Evolutionary conservation across 2,797 vertebrate species (phyloP).

Genomic region (Pagetopsis macropterus): DNA sequence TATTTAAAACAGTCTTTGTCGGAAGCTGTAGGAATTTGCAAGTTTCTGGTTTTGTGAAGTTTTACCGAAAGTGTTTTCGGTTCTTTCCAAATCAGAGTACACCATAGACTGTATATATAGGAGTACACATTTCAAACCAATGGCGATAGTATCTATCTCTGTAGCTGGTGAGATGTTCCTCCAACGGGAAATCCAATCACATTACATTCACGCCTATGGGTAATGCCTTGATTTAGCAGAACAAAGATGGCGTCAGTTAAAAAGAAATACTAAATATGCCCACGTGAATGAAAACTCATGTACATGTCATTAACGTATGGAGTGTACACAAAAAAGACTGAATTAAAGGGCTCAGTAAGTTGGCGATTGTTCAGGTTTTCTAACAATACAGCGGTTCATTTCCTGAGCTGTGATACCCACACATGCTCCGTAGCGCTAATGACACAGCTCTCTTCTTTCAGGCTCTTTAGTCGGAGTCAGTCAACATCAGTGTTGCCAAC

Average conservation of each 20-base stretch:
- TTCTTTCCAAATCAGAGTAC: not conserved
- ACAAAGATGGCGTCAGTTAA: conserved; percentile 43
- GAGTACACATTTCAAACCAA: not conserved
- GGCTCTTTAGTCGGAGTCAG: conserved; percentile 27
- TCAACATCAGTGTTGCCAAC: conserved; percentile 41
- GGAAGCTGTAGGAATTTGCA: not conserved
- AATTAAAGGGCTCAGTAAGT: rapidly evolving
- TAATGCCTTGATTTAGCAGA: not conserved
- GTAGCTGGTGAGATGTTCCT: conserved; percentile 1
- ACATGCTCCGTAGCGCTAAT: rapidly evolving
- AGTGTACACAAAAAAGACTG: rapidly evolving
- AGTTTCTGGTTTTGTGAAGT: not conserved
- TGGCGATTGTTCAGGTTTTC: rapidly evolving
- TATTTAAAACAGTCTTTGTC: no score
- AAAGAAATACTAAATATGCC: rapidly evolving
- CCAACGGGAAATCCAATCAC: not conserved
- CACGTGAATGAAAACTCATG: not conserved
- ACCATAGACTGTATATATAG: no score
- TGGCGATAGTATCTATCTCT: conserved; percentile 25
- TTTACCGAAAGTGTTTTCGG: rapidly evolving
- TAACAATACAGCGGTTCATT: rapidly evolving
- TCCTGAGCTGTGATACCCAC: not conserved
- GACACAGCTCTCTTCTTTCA: not conserved
- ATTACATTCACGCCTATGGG: no score
- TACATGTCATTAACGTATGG: not conserved